Conservation (phyloP, 1,140 invertebrate genomes). For the Alviniconcha marisindica region DNA sequence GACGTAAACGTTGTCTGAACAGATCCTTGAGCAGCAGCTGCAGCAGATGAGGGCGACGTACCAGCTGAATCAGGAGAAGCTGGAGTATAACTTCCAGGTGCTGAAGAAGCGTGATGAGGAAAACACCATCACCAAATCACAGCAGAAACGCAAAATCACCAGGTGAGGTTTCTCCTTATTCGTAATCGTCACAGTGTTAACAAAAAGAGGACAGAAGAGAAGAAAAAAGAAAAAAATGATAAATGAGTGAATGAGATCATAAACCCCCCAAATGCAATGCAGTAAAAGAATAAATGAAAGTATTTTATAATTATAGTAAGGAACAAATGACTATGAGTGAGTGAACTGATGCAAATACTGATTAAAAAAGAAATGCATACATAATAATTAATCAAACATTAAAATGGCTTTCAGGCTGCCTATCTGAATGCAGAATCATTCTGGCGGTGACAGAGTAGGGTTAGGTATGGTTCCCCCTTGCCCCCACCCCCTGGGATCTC, state of each 20-base stretch:
- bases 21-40: conserved; percentile 86
- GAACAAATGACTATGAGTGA: no score
- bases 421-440: no score
- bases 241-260: neutral
- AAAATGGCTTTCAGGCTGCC: no score
- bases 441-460: no score
- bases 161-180: conserved; percentile 49
- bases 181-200: neutral
- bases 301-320: no score
- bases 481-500: no score
- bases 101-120: conserved; percentile 91
- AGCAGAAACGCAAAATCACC: conserved; percentile 87
- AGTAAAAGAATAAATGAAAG: no score
- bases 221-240: neutral
- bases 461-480: no score
- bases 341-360: no score
- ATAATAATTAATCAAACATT: no score
- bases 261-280: no score
- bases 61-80: conserved; percentile 88
- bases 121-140: conserved; percentile 87
- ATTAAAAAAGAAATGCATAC: no score
- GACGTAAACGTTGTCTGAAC: conserved; percentile 72
- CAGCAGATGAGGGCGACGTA: conserved; percentile 85
- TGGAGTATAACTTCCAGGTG: conserved; percentile 91
- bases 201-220: neutral